phyloP scores from a whole-genome alignment of 2,113 vertebrate genomes.

The Glaucomys volans region DNA sequence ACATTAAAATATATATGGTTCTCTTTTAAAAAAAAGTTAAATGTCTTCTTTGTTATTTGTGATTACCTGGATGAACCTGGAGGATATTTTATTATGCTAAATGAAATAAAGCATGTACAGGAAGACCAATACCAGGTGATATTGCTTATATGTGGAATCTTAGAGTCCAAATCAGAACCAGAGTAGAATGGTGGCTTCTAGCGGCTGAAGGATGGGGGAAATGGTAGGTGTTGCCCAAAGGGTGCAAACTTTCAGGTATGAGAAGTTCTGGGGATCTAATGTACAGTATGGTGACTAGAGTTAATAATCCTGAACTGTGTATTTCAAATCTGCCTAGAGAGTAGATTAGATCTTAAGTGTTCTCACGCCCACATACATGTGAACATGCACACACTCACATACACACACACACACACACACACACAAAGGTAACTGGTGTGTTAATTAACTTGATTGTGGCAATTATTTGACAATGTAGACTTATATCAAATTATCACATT shows the following conservation, averaged over 20 bases:
- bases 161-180: no score
- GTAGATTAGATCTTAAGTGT: no score
- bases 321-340: no score
- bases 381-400: background rate
- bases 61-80: background rate
- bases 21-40: background rate
- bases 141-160: no score
- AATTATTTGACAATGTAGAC: background rate
- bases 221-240: background rate
- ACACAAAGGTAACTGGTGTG: background rate
- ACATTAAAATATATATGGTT: background rate
- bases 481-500: background rate
- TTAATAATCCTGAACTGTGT: no score
- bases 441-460: background rate
- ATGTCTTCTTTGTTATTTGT: background rate
- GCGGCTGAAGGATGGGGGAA: background rate
- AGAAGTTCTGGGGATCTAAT: background rate
- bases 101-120: background rate
- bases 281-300: no score
- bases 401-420: background rate
- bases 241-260: background rate
- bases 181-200: no score
- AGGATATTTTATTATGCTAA: background rate
- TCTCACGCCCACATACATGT: no score
- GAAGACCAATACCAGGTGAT: background rate